These are phyloP conservation scores for Stegostoma tigrinum DNA, from an alignment of 2,113 vertebrate species.

Conservation along the genomic window DNA sequence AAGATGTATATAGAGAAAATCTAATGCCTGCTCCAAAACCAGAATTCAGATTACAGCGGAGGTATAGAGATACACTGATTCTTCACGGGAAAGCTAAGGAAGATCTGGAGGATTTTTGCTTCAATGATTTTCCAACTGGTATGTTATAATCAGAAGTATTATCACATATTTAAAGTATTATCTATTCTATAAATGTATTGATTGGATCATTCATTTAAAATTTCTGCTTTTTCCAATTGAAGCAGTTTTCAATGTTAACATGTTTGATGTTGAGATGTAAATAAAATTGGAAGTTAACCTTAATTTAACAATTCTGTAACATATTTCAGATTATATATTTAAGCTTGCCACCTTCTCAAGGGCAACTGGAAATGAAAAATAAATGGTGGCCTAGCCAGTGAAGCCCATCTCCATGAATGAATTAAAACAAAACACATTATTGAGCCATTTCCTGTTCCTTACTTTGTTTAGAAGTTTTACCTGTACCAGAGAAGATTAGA, in stretches of 20 bases:
- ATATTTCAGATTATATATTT: neutral
- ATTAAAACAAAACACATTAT: too few relatives aligned
- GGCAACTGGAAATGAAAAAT: too few relatives aligned
- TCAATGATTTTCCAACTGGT: slow-evolving; percentile 71
- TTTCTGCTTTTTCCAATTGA: neutral
- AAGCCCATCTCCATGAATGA: too few relatives aligned
- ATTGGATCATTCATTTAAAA: neutral
- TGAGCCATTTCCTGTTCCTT: neutral
- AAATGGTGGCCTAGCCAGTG: too few relatives aligned
- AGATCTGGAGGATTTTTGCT: slow-evolving; percentile 59
- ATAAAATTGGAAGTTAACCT: neutral
- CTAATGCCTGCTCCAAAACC: slow-evolving; percentile 47
- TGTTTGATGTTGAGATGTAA: neutral
- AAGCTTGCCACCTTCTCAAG: too few relatives aligned
- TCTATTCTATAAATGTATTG: neutral
- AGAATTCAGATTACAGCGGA: slow-evolving; percentile 77
- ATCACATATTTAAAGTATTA: neutral
- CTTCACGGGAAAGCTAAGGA: slow-evolving; percentile 77
- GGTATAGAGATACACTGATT: slow-evolving; percentile 82
- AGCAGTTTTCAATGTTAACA: neutral
- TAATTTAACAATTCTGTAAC: neutral
- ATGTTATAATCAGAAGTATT: slow-evolving; percentile 43
- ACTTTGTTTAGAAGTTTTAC: slow-evolving; percentile 55
- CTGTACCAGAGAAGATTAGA: slow-evolving; percentile 77
- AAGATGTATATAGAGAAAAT: slow-evolving; percentile 51